Percentiles rank a stretch among this genome's conserved stretches.
phyloP scores from a whole-genome alignment of 2,888 invertebrate genomes.

The Torymus auratus region DNA sequence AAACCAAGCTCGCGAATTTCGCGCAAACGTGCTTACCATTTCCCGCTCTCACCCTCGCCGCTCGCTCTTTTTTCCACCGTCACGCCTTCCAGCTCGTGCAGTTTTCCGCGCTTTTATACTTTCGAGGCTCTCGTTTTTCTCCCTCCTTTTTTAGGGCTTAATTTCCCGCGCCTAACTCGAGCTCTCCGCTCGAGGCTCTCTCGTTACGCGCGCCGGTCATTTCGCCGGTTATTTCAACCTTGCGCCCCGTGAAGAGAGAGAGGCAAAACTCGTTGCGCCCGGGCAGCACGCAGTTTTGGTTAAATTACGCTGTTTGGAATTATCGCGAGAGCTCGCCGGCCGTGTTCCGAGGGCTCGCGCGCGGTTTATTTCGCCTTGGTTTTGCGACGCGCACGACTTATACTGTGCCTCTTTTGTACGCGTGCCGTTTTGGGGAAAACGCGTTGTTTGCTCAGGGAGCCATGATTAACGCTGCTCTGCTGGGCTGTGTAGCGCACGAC shows the following conservation, averaged over 20 bases:
- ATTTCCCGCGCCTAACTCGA: conserved; percentile 22
- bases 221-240: not conserved
- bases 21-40: conserved; percentile 9
- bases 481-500: no score
- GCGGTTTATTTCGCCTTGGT: no score
- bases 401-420: no score
- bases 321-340: not conserved
- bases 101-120: not conserved
- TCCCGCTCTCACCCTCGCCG: not conserved
- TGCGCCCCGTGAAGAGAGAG: no score
- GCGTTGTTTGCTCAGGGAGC: no score
- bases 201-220: conserved; percentile 10
- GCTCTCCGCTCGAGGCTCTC: not conserved
- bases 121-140: not conserved
- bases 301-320: conserved; percentile 31
- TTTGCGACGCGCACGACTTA: no score
- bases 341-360: no score
- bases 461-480: no score
- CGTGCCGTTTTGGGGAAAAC: no score
- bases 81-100: no score
- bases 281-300: conserved; percentile 9
- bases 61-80: not conserved
- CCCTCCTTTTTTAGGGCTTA: not conserved
- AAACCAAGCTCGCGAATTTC: not conserved
- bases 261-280: not conserved